Conservation (phyloP, 64 coral and sea anemone genomes). For the Stichodactyla helianthus region DNA sequence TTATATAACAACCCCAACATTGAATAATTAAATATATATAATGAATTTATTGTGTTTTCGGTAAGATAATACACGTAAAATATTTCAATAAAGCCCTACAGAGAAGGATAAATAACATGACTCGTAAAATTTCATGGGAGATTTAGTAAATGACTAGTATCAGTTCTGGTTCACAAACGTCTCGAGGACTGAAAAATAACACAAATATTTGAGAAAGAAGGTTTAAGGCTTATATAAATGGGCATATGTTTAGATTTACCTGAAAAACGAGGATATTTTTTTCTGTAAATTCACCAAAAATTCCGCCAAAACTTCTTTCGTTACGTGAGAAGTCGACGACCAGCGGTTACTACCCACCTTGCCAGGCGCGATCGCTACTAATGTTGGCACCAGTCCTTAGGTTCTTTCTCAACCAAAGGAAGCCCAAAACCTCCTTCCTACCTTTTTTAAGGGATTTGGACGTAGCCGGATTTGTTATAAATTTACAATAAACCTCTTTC, state of each 20-base stretch:
- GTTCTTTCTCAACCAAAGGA: background rate
- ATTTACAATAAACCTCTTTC: too few species aligned
- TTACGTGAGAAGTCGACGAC: background rate
- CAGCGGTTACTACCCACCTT: background rate
- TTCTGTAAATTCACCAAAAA: conserved; percentile 18
- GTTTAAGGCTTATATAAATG: background rate
- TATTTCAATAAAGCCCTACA: background rate
- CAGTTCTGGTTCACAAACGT: background rate
- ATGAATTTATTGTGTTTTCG: background rate
- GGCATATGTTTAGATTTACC: background rate
- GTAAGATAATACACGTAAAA: background rate
- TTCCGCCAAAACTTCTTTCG: conserved; percentile 14
- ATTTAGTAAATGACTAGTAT: background rate
- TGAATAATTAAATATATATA: background rate
- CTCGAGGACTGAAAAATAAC: background rate
- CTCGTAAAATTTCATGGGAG: background rate
- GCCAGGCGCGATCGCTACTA: background rate
- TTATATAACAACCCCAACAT: background rate
- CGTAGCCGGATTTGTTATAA: too few species aligned
- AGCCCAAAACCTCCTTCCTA: background rate
- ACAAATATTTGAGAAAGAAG: background rate
- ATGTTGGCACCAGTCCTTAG: background rate
- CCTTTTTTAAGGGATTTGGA: too few species aligned
- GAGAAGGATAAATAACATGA: background rate
- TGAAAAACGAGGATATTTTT: background rate